Conservation (phyloP, 2,888 invertebrate genomes). For the Petrophora chlorosata region DNA sequence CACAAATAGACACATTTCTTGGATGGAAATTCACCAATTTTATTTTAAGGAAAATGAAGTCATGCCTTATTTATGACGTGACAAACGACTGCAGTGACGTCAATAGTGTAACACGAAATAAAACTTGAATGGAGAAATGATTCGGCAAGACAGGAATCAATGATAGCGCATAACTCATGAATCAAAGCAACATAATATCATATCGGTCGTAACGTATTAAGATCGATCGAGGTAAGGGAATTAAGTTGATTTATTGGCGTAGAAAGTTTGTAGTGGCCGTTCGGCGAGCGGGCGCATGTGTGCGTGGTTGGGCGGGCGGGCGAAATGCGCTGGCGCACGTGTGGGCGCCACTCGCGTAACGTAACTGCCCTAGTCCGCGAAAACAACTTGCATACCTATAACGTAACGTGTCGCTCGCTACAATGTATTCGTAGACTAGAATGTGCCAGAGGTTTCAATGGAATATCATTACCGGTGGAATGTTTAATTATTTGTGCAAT, state of each 20-base stretch:
- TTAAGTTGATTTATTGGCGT: conserved; percentile 34
- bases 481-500: background rate
- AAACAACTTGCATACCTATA: conserved; percentile 30
- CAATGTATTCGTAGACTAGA: conserved; percentile 11
- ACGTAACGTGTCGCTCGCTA: conserved; percentile 21
- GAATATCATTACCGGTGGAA: conserved; percentile 3
- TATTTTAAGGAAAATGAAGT: conserved; percentile 64
- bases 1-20: conserved; percentile 76
- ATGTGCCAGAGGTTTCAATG: conserved; percentile 13
- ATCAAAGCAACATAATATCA: conserved; percentile 27
- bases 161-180: conserved; percentile 17
- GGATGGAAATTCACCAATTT: conserved; percentile 71
- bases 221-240: conserved; percentile 33
- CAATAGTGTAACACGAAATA: conserved; percentile 16
- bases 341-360: conserved; percentile 37
- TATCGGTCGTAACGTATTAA: conserved; percentile 33
- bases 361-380: conserved; percentile 36
- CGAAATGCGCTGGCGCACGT: conserved; percentile 33
- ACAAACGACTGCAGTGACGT: conserved; percentile 52
- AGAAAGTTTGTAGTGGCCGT: conserved; percentile 35
- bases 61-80: conserved; percentile 57
- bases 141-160: conserved; percentile 1
- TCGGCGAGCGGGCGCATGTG: conserved; percentile 25
- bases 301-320: conserved; percentile 32
- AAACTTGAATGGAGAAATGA: conserved; percentile 7